Evolutionary conservation across 2,888 invertebrate genomes (phyloP), one percentile per base, ranked within the genome.

Genomic region (Netelia virgata): DNA sequence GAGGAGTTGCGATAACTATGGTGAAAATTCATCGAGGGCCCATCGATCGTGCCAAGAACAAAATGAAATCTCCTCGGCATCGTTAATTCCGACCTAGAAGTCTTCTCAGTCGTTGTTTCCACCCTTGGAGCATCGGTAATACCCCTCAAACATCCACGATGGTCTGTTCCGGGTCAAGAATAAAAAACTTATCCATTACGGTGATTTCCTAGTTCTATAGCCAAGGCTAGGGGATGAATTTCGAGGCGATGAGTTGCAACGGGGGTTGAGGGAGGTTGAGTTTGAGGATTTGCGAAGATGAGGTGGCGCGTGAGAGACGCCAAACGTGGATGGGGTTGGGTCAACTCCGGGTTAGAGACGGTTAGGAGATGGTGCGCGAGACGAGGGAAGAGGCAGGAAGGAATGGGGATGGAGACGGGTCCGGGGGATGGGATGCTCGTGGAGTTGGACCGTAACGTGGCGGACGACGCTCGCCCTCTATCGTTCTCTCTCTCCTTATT

Each of bases 371-470:
- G 64, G 36, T 36, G 36, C 36, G 36, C 6, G 43, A 23, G 59
- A 72, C 57, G 57, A 16, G 28, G 47, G 36, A 23, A 28, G 14
- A 9, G 66, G 55, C 66, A 28, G 53, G 50, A 69, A 59, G 77
- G 64, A 63, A 59, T 68, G 14, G 36, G 36, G 36, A 36, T 36
- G 36, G 36, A 14, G 69, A 64, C 28, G 59, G 20, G 63, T 59
- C 20, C 20, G 59, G 20, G 18, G n/a, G 70, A 69, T 72, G 82
- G 85, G 70, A 83, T 72, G 86, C 86, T 43, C 61, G 61, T 72
- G 50, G 87, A 88, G 86, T 88, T 89, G 69, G 91, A 88, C 88
- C 89, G 86, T 91, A 92, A 92, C 90, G 92, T 91, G 92, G 89
- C 91, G 90, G 89, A 91, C 90, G 90, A 91, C 90, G 91, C 88